Conservation (phyloP, 2,888 invertebrate genomes). For the Nephrotoma guestfalica region DNA sequence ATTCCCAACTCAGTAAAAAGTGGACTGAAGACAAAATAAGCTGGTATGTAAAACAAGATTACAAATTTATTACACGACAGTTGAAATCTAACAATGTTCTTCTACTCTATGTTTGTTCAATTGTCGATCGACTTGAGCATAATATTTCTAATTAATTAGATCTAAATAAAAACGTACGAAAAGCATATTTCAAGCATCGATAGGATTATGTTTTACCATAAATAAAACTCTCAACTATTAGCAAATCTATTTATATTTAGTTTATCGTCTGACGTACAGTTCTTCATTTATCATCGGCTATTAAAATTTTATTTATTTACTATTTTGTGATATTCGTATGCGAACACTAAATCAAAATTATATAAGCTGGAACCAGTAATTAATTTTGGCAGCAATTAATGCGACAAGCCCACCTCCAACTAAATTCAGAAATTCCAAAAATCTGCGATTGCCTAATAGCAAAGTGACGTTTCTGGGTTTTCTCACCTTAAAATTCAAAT, state of each 20-base stretch:
- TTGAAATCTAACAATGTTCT: no score
- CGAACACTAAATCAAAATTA: no score
- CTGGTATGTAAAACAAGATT: no score
- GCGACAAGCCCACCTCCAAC: neutral
- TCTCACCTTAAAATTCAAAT: no score
- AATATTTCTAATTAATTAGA: neutral
- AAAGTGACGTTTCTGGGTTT: neutral
- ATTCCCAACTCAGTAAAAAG: no score
- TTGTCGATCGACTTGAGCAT: accelerated
- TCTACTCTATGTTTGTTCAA: no score
- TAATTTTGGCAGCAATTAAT: neutral
- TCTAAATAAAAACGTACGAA: neutral
- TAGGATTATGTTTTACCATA: neutral
- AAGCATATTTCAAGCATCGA: neutral
- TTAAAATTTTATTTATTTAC: neutral
- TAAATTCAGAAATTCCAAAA: neutral
- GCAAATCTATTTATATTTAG: neutral
- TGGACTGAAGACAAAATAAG: no score
- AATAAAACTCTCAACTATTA: neutral
- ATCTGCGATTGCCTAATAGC: neutral
- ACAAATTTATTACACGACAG: no score
- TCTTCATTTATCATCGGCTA: neutral
- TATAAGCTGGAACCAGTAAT: neutral
- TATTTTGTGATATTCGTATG: neutral
- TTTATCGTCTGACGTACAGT: neutral